Evolutionary conservation across 2,113 vertebrate species (phyloP), one percentile per base, ranked within the genome.

Genomic region (Mesocricetus auratus): DNA sequence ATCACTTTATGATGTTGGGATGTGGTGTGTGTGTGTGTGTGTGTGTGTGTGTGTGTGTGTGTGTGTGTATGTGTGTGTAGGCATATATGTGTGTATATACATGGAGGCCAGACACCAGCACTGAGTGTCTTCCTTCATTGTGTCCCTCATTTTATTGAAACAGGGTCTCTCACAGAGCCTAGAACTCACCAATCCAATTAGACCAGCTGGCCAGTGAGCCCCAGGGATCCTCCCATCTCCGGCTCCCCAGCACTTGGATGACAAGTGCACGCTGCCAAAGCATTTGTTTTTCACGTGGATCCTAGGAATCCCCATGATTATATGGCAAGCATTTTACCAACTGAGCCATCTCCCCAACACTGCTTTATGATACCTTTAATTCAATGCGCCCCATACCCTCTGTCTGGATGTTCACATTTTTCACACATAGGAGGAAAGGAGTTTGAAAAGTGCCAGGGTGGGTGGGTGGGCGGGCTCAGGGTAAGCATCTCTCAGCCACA

Each of bases 391-490:
- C 39, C 13, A 4, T 7, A 53, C 36, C 69, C 22, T 45, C 3
- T 0, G 2, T 45, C 86, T 79, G 68, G 53, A n/a, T 66, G 42
- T 45, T 53, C 56, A 36, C 13, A 4, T 29, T 11, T 71, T 19
- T 1, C 1, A 22, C 12, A 26, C 36, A 53, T 47, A 75, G 13
- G 58, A 16, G 64, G 3, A 75, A 26, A 45, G 26, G 33, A 15
- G 13, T 26, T 31, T 29, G 39, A 13, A 39, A 56, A 26, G 31
- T 1, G 0, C 45, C 3, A 0, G 79, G 68, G 7, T 24, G 56
- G 16, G 62, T 1, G 0, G 17, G 1, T 16, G n/a, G n/a, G n/a
- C n/a, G 53, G 7, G 6, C 31, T n/a, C 31, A 7, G 6, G 47
- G 11, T 1, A 2, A 7, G 15, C 60, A 5, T 3, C 21, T 24